Conservation (phyloP, 2,797 vertebrate genomes). For the Ctenochaetus hawaiiensis region DNA sequence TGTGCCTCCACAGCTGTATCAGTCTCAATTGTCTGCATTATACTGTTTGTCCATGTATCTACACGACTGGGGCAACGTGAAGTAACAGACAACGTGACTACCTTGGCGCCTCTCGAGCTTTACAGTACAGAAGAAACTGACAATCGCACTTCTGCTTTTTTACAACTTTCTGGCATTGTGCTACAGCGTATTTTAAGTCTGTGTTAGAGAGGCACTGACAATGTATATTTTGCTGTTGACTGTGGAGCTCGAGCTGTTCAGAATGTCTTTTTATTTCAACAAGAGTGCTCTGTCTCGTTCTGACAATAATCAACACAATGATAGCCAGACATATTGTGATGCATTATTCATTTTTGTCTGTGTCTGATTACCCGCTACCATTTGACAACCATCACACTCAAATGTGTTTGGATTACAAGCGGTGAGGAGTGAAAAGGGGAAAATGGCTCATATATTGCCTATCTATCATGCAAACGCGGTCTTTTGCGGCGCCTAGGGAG, state of each 20-base stretch:
- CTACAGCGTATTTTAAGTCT: neutral
- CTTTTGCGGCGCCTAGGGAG: constrained; percentile 51
- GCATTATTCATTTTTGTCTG: constrained; percentile 81
- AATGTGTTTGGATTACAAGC: constrained; percentile 81
- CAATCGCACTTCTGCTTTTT: constrained; percentile 44
- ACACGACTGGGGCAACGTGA: constrained; percentile 54
- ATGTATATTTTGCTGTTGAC: constrained; percentile 25
- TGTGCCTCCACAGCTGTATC: constrained; percentile 58
- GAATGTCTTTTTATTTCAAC: constrained; percentile 59
- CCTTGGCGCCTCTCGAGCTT: constrained; percentile 46
- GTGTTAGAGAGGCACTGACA: constrained; percentile 10
- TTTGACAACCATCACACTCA: constrained; percentile 82
- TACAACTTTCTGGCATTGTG: constrained; percentile 35
- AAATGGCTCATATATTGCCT: constrained; percentile 63
- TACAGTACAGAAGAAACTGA: constrained; percentile 43
- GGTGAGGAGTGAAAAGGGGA: constrained; percentile 62
- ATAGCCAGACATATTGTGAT: constrained; percentile 78
- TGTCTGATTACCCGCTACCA: constrained; percentile 76
- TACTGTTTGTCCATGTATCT: constrained; percentile 68
- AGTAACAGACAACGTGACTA: constrained; percentile 57
- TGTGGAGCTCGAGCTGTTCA: constrained; percentile 10
- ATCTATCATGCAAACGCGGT: constrained; percentile 75
- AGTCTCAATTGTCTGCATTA: constrained; percentile 66
- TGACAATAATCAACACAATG: constrained; percentile 79
- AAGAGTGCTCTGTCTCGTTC: constrained; percentile 59